Conservation (phyloP, 37 sponge, comb jelly and placozoan genomes). For the Oopsacas minuta region DNA sequence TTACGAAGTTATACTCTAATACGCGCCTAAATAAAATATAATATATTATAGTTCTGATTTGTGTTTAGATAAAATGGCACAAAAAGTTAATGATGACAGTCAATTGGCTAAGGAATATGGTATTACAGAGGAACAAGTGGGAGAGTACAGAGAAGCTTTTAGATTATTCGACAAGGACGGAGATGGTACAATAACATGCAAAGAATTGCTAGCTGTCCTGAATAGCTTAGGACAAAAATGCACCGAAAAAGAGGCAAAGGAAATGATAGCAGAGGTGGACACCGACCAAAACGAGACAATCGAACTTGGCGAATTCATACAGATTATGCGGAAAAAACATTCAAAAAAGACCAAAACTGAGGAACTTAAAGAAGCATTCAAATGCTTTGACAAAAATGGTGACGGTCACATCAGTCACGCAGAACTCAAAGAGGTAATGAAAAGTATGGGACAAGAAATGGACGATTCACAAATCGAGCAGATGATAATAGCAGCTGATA, state of each 20-base stretch:
- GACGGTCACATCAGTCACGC: constrained; percentile 16
- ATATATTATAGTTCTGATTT: background rate
- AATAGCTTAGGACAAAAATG: background rate
- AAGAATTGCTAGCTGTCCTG: background rate
- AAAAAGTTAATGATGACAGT: background rate
- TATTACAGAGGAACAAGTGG: background rate
- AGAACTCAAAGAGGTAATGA: constrained; percentile 20
- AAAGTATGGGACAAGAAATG: constrained; percentile 17
- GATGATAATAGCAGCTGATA: constrained; percentile 21
- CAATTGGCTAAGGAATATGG: background rate
- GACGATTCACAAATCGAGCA: background rate
- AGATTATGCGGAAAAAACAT: background rate
- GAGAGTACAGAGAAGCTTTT: background rate
- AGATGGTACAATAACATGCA: background rate
- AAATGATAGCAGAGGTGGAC: background rate
- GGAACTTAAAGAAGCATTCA: constrained; percentile 19
- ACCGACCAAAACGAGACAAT: constrained; percentile 6
- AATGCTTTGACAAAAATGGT: constrained; percentile 21
- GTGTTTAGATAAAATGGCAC: background rate
- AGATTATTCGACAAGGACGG: background rate
- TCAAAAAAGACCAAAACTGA: background rate
- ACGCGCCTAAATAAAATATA: background rate
- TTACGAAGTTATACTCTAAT: too few species aligned
- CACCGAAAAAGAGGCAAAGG: background rate
- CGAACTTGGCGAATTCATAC: constrained; percentile 20